Base-by-base conservation (phyloP, 2,888 invertebrate genomes). In the Macrophya annulata region DNA sequence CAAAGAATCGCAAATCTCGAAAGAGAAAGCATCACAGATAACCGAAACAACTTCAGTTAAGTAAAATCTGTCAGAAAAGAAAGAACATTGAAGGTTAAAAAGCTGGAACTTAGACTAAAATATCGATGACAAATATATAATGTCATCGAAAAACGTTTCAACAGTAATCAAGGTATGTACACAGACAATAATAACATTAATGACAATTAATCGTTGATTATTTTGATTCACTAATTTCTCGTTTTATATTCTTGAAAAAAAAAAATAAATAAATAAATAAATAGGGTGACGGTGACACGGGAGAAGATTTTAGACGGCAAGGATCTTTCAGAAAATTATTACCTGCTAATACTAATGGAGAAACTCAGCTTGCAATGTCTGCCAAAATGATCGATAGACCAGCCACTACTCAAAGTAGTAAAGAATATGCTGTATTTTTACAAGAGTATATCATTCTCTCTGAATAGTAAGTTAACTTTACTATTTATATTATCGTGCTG, bases 391-490 rank as follows among this genome's bases (percentile, higher is more conserved):
- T 95, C 85, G 94, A 95, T 86, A 92, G 94, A 85, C 93, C 93
- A 90, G 94, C 93, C 90, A 87, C 93, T 9, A 93, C 94, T 85
- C 94, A 94, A 91, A 93, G 95, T 86, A 95, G 95, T 86, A 96
- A 96, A 92, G 94, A 96, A 85, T 96, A 97, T 92, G 96, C 96
- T 72, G 95, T 96, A 89, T 97, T 97, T 92, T 96, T 97, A 91
- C 97, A 98, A 92, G 98, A 99, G 93, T 98, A 98, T 91, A 96
- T 97, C 89, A 96, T 98, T 89, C 96, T 98, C 93, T 97, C 98
- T 4, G 98, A 99, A 94, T 99, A 98, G 98, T 98, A 96, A 96
- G 97, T 95, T 6, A 55, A 1, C 31, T 31, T 31, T 3, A 21
- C 25, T 76, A 4, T 15, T 25, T 76, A 3, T 65, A 4, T 9